phyloP scores from a whole-genome alignment of 2,797 vertebrate species.

The Pangasius larnaudii region DNA sequence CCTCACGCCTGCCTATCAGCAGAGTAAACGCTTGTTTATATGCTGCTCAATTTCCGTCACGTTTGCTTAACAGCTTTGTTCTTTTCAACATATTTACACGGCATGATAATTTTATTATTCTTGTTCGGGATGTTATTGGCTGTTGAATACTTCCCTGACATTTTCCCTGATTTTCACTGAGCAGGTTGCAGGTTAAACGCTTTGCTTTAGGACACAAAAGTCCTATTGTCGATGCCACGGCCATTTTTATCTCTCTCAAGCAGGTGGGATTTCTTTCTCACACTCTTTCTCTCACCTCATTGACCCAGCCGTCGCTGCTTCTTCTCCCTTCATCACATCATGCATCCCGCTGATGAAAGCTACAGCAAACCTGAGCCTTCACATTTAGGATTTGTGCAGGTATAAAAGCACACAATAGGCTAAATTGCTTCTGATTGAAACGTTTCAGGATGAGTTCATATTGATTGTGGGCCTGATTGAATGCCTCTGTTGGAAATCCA shows the following conservation, averaged over 20 bases:
- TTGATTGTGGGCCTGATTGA: slow-evolving; percentile 34
- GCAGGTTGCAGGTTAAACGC: slow-evolving; percentile 4
- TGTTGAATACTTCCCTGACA: not conserved
- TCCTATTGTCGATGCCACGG: not conserved
- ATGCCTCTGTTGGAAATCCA: slow-evolving; percentile 16
- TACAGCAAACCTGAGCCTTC: not conserved
- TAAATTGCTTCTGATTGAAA: slow-evolving; percentile 36
- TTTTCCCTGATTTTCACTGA: not conserved
- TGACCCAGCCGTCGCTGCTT: not conserved
- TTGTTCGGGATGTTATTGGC: not conserved
- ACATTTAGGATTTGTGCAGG: slow-evolving; percentile 7
- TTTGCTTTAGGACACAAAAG: slow-evolving; percentile 5
- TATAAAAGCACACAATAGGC: slow-evolving; percentile 34
- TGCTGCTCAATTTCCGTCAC: not conserved
- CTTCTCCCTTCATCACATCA: not conserved
- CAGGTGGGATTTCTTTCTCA: slow-evolving; percentile 23
- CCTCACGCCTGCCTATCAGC: not conserved
- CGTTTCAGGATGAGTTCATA: slow-evolving; percentile 31
- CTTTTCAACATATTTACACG: not conserved
- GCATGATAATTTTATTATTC: slow-evolving; percentile 9
- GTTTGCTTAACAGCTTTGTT: not conserved
- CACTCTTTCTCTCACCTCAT: not conserved
- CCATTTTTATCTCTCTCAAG: slow-evolving; percentile 25
- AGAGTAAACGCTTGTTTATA: not conserved
- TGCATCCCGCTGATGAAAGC: not conserved